These are phyloP conservation scores for Drosophila nigrodunni DNA, from an alignment of 1,140 invertebrate species.

Conservation along the genomic window DNA sequence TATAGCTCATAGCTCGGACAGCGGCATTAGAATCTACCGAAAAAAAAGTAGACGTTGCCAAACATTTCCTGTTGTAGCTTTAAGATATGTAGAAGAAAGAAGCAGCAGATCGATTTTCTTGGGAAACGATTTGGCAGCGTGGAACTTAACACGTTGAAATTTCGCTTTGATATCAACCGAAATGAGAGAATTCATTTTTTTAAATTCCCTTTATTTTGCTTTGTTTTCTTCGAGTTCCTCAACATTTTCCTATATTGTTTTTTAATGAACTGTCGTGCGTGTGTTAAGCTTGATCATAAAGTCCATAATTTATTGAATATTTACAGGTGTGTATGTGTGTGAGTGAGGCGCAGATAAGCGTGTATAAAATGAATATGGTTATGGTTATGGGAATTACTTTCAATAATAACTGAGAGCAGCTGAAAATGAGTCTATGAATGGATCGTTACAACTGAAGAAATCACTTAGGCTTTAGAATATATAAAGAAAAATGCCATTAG, in stretches of 20 bases:
- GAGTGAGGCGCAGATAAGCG: slow-evolving; percentile 34
- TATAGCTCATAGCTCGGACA: neutral
- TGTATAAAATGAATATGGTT: slow-evolving; percentile 47
- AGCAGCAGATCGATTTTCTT: slow-evolving; percentile 57
- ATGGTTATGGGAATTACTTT: slow-evolving; percentile 54
- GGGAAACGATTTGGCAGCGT: slow-evolving; percentile 69
- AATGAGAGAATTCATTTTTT: slow-evolving; percentile 7
- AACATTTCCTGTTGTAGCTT: slow-evolving; percentile 67
- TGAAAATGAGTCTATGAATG: slow-evolving; percentile 52
- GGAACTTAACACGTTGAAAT: slow-evolving; percentile 57
- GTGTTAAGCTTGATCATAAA: slow-evolving; percentile 68
- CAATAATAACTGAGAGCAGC: slow-evolving; percentile 51
- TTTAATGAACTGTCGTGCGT: slow-evolving; percentile 47
- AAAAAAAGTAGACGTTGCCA: slow-evolving; percentile 58
- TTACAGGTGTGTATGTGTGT: slow-evolving; percentile 37
- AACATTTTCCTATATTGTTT: slow-evolving; percentile 39
- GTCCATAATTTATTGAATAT: slow-evolving; percentile 64
- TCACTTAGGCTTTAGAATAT: slow-evolving; percentile 19
- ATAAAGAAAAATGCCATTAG: neutral
- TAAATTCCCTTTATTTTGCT: neutral
- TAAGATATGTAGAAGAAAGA: slow-evolving; percentile 25
- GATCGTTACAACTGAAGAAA: slow-evolving; percentile 43
- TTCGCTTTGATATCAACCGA: slow-evolving; percentile 61
- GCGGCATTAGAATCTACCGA: slow-evolving; percentile 68
- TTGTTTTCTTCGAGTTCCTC: slow-evolving; percentile 14